These are phyloP conservation scores for Megalops atlanticus DNA, from an alignment of 2,113 vertebrate genomes.

Conservation along the genomic window DNA sequence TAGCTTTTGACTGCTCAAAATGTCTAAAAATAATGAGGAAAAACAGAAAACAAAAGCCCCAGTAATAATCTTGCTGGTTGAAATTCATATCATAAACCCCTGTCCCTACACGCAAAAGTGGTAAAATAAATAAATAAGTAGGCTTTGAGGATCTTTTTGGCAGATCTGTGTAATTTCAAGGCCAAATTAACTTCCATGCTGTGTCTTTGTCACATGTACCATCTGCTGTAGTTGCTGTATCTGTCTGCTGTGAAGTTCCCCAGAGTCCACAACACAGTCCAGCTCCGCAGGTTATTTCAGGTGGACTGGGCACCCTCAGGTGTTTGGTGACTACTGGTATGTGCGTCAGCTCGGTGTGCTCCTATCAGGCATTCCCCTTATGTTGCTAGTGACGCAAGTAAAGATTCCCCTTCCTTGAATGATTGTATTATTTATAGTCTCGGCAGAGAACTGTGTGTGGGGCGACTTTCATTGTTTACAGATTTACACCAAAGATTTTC, in stretches of 20 bases:
- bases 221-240: conserved; percentile 13
- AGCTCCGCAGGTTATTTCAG: not conserved
- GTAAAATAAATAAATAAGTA: too few species aligned
- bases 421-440: not conserved
- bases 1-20: not conserved
- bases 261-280: not conserved
- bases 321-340: not conserved
- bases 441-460: not conserved
- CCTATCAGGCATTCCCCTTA: not conserved
- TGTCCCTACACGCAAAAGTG: too few species aligned
- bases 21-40: not conserved
- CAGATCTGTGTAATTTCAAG: conserved; percentile 7
- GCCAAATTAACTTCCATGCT: conserved; percentile 14
- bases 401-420: not conserved
- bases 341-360: not conserved
- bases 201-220: not conserved
- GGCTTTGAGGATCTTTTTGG: too few species aligned
- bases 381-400: not conserved
- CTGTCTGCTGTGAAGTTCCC: not conserved
- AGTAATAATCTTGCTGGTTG: conserved; percentile 1
- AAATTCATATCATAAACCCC: not conserved
- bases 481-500: not conserved
- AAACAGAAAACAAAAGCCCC: not conserved
- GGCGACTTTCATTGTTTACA: not conserved
- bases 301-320: not conserved